A percentile compares a stretch with the other conserved stretches of the same genome.
These are phyloP conservation scores for Griposia aprilina DNA, from an alignment of 2,888 invertebrate species.

Conservation along the genomic window DNA sequence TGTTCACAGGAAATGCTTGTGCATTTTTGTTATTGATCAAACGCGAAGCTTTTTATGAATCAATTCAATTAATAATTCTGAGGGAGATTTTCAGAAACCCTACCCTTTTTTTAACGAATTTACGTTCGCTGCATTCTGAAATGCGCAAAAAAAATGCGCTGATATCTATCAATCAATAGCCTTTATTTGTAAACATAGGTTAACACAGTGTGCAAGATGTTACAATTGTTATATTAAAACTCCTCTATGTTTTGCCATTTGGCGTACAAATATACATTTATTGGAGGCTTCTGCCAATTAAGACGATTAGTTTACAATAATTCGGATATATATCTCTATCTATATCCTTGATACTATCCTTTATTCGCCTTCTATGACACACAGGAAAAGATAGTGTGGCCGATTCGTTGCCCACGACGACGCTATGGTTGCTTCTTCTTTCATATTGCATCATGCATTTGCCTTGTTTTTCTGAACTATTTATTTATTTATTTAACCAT, in stretches of 20 bases:
- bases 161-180: not conserved
- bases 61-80: not conserved
- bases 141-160: not conserved
- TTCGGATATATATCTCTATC: no score
- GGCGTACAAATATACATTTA: no score
- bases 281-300: no score
- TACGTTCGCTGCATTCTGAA: not conserved
- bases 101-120: not conserved
- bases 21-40: not conserved
- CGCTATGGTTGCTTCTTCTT: not conserved
- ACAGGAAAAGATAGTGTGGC: not conserved
- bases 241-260: no score
- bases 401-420: not conserved
- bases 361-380: not conserved
- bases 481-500: no score
- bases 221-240: no score
- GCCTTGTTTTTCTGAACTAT: no score
- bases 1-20: not conserved
- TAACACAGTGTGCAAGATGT: no score
- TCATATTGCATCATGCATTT: no score
- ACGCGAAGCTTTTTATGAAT: not conserved
- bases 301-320: no score
- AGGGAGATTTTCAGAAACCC: not conserved
- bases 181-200: no score
- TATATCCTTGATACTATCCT: not conserved